A percentile compares a stretch with the other conserved stretches of the same genome.
phyloP scores from a whole-genome alignment of 2,113 vertebrate species.

The Rhinichthys klamathensis region DNA sequence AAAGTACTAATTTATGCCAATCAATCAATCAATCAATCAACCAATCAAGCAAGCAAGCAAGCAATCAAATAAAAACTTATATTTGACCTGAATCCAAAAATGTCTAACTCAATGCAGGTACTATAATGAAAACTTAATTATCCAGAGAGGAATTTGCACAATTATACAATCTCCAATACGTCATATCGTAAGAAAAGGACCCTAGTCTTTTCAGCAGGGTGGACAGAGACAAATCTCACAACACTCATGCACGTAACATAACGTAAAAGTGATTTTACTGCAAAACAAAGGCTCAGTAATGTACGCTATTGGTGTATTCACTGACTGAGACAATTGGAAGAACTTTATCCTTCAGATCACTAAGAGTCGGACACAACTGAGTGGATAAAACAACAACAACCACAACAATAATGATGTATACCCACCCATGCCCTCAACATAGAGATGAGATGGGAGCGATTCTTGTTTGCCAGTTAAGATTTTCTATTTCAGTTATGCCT shows the following conservation, averaged over 20 bases:
- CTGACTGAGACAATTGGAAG: not conserved
- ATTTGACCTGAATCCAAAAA: not conserved
- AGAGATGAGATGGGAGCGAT: not conserved
- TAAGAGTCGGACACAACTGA: not conserved
- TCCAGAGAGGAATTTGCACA: not conserved
- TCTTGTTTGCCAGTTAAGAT: slow-evolving; percentile 18
- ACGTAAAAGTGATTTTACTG: too few species aligned
- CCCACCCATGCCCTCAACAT: not conserved
- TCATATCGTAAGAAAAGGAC: not conserved
- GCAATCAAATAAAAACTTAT: too few species aligned
- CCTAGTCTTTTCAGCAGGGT: not conserved
- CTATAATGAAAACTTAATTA: not conserved
- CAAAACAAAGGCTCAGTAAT: not conserved
- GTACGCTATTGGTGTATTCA: not conserved
- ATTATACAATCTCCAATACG: not conserved
- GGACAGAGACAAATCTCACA: not conserved
- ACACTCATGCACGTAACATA: too few species aligned
- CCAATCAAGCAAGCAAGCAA: too few species aligned
- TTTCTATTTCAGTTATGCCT: slow-evolving; percentile 22
- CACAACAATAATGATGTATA: not conserved
- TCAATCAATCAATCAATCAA: too few species aligned
- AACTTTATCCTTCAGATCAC: not conserved
- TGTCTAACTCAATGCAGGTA: not conserved
- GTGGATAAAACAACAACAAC: not conserved
- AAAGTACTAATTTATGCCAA: not conserved